Evolutionary conservation across 2,797 vertebrate genomes (phyloP), one percentile per base, ranked within the genome.

Genomic region (Acipenser ruthenus): DNA sequence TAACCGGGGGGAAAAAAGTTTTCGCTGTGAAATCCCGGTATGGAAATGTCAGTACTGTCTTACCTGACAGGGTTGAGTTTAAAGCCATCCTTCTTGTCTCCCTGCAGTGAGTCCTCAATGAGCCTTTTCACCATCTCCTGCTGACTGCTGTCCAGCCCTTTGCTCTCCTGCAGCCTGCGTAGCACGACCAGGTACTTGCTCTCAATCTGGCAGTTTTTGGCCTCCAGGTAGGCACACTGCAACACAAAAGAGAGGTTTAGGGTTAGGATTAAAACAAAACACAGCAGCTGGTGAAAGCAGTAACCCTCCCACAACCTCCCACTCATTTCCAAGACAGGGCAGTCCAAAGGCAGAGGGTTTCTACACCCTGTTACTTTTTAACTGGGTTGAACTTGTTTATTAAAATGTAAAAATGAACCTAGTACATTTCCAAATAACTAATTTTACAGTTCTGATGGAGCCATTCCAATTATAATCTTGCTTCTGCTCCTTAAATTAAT

Each of bases 201-300:
- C 76, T 98, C 94, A 70, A 90, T 80, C 81, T 93, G 93, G 75
- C 94, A 97, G 71, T 84, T 91, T 65, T 70, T 80, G 71, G 95
- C 94, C 84, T 98, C 94, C 71, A 95, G 83, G 72, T 88, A 90
- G 7, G 93, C 89, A 68, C 94, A 95, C 96, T 97, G 79, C 9
- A n/a, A 49, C 2, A 12, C n/a, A 3, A 6, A 18, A 69, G 63
- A 47, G 0, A 55, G 66, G 50, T 37, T 37, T 37, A 37, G 23
- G 23, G 23, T 37, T 37, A 37, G 23, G 23, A 37, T 37, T 37
- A 37, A 37, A 37, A 37, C 23, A 8, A 74, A 69, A 68, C 37
- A 76, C 47, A 65, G 52, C 7, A 50, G 3, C 15, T 23, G 13
- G 8, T 53, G 6, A 18, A 10, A 49, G 13, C 55, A 59, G 7